Evolutionary conservation across 2,797 vertebrate genomes (phyloP).

Genomic region (Sebastes cheni): DNA sequence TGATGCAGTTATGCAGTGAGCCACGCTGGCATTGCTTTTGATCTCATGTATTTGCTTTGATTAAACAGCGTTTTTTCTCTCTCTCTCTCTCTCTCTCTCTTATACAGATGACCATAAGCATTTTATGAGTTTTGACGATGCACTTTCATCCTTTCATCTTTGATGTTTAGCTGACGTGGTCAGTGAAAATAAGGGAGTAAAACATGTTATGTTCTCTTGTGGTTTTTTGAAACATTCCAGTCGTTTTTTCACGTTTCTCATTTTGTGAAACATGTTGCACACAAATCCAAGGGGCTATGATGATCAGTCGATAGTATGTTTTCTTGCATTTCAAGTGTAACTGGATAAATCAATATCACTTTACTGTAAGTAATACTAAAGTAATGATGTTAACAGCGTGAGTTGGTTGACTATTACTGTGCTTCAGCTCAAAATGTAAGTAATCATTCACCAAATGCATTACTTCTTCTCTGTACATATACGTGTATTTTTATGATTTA

Average conservation of each 20-base stretch:
- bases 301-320: conserved; percentile 60
- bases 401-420: conserved; percentile 60
- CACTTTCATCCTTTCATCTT: conserved; percentile 77
- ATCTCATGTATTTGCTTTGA: conserved; percentile 70
- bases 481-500: conserved; percentile 78
- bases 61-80: conserved; percentile 58
- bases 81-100: conserved; percentile 26
- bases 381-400: conserved; percentile 56
- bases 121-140: conserved; percentile 72
- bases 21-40: conserved; percentile 72
- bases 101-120: conserved; percentile 63
- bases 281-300: conserved; percentile 72
- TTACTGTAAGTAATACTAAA: conserved; percentile 58
- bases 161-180: conserved; percentile 58
- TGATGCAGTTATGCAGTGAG: conserved; percentile 81
- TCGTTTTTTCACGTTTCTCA: conserved; percentile 59
- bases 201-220: conserved; percentile 55
- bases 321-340: conserved; percentile 65
- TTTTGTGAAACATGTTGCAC: conserved; percentile 63
- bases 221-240: conserved; percentile 80
- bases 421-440: conserved; percentile 69
- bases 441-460: conserved; percentile 74
- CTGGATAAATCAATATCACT: conserved; percentile 64
- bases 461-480: conserved; percentile 73
- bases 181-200: conserved; percentile 39